A percentile compares a stretch with the other conserved stretches of the same genome.
These are phyloP conservation scores for Macaria liturata DNA, from an alignment of 2,888 invertebrate genomes.

Conservation along the genomic window DNA sequence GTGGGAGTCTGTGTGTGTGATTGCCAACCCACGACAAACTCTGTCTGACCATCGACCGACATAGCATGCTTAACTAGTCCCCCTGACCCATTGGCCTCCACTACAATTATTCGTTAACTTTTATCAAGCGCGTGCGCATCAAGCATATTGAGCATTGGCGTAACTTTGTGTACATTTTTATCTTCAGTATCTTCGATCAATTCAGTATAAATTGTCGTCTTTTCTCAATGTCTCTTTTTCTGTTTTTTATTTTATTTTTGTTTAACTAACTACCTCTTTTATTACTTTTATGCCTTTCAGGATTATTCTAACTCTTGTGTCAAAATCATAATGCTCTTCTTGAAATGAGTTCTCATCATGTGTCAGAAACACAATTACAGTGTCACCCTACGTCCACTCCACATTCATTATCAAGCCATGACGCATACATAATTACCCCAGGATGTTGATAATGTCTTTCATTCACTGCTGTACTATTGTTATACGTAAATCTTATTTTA, in stretches of 20 bases:
- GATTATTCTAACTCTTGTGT: no score
- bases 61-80: constrained; percentile 12
- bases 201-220: no score
- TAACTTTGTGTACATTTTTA: no score
- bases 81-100: constrained; percentile 23
- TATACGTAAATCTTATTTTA: constrained; percentile 45
- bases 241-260: no score
- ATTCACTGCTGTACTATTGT: constrained; percentile 54
- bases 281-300: no score
- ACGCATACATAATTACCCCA: constrained; percentile 61
- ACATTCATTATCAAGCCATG: constrained; percentile 45
- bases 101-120: constrained; percentile 27
- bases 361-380: constrained; percentile 8
- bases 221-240: no score
- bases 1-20: constrained; percentile 8
- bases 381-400: constrained; percentile 18
- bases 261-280: no score
- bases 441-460: constrained; percentile 70
- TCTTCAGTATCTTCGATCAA: no score
- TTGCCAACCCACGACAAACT: constrained; percentile 6
- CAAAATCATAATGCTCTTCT: no score
- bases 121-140: constrained; percentile 31
- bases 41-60: constrained; percentile 1
- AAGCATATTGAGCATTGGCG: constrained; percentile 30
- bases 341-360: constrained; percentile 5